Conservation (phyloP, 2,797 vertebrate genomes). For the Erethizon dorsatum region DNA sequence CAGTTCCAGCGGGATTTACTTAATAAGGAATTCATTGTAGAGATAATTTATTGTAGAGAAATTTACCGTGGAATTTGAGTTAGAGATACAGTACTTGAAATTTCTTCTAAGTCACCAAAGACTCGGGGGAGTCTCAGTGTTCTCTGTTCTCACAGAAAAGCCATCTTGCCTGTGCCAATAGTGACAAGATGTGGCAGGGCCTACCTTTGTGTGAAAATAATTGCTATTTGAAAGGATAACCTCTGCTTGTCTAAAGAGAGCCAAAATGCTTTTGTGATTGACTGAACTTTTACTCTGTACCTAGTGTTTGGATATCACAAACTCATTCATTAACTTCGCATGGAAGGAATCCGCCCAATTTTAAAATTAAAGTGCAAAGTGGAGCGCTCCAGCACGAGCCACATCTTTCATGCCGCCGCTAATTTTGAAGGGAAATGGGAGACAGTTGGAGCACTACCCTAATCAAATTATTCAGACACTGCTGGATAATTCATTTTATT, state of each 20-base stretch:
- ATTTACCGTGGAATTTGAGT: background rate
- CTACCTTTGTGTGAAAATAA: conserved; percentile 58
- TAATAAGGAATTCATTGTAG: conserved; percentile 64
- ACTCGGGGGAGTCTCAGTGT: background rate
- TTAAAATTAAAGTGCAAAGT: background rate
- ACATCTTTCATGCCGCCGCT: fast-evolving
- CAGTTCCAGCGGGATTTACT: conserved; percentile 64
- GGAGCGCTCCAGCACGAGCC: background rate
- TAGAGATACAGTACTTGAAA: conserved; percentile 1
- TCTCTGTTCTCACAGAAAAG: conserved; percentile 19
- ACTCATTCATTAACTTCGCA: background rate
- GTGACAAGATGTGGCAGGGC: background rate
- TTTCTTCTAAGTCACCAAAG: conserved; percentile 32
- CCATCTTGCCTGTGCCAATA: background rate
- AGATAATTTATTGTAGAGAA: conserved; percentile 62
- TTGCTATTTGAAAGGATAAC: conserved; percentile 37
- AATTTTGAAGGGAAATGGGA: conserved; percentile 36
- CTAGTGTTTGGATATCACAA: background rate
- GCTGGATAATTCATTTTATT: conserved; percentile 38
- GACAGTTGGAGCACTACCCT: background rate
- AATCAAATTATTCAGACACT: conserved; percentile 8
- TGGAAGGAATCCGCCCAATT: background rate
- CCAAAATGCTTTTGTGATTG: conserved; percentile 35
- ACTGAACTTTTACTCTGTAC: background rate
- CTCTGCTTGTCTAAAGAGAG: background rate